Evolutionary conservation across 2,797 vertebrate genomes (phyloP).

Genomic region (Pangasius krempfi): DNA sequence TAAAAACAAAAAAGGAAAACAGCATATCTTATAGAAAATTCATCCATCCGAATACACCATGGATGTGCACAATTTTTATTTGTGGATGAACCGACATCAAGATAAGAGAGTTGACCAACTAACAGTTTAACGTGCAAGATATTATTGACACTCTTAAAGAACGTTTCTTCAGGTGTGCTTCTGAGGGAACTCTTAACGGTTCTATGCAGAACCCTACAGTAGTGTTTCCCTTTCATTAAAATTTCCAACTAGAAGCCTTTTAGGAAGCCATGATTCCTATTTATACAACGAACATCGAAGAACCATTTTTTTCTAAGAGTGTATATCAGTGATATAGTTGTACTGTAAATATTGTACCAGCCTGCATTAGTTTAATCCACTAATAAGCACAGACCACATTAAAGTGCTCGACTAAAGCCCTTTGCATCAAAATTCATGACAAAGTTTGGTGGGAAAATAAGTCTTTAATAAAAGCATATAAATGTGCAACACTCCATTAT

Average conservation of each 20-base stretch:
- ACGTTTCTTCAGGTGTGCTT: background rate
- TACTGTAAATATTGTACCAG: conserved; percentile 8
- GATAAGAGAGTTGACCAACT: background rate
- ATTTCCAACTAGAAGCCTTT: background rate
- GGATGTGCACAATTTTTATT: background rate
- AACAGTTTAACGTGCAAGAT: background rate
- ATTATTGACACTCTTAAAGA: background rate
- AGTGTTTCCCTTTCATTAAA: background rate
- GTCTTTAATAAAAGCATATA: conserved; percentile 26
- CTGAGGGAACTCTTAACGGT: no score
- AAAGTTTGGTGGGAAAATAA: conserved; percentile 15
- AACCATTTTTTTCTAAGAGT: background rate
- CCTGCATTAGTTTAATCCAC: background rate
- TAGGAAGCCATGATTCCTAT: conserved; percentile 9
- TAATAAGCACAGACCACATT: conserved; percentile 3
- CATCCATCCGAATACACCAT: background rate
- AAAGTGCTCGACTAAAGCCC: background rate
- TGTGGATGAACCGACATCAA: background rate
- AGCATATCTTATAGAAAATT: background rate
- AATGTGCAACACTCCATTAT: background rate
- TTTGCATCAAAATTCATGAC: conserved; percentile 2
- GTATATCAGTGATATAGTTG: conserved; percentile 1
- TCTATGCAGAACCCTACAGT: background rate
- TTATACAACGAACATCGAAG: background rate
- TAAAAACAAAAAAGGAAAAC: conserved; percentile 4